Conservation (phyloP, 2,797 vertebrate genomes). For the Poeciliopsis paucimaculata region DNA sequence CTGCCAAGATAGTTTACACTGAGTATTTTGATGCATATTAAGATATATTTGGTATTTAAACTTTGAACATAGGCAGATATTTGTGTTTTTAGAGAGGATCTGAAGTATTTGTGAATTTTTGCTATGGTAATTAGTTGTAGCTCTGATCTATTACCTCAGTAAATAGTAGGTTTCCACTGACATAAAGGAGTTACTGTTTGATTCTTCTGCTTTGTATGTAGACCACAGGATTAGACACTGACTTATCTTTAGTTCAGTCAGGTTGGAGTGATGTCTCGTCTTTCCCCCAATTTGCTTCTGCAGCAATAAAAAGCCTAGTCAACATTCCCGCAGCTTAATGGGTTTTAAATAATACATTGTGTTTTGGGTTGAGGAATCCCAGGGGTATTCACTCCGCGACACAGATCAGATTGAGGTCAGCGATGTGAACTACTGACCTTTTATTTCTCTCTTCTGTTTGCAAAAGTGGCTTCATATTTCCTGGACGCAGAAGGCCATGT, state of each 20-base stretch:
- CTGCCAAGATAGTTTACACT: background rate
- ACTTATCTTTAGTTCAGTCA: background rate
- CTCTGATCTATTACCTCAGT: background rate
- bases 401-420: constrained; percentile 29
- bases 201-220: background rate
- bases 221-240: background rate
- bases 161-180: background rate
- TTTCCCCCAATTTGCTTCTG: background rate
- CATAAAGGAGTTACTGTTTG: background rate
- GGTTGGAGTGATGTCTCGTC: background rate
- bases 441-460: constrained; percentile 11
- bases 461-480: constrained; percentile 25
- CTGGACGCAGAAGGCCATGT: background rate
- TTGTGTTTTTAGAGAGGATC: background rate
- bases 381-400: background rate
- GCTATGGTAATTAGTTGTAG: too few species aligned
- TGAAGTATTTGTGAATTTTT: background rate
- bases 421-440: constrained; percentile 47
- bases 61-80: background rate
- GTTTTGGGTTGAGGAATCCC: constrained; percentile 11
- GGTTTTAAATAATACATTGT: constrained; percentile 34
- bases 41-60: background rate
- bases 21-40: background rate
- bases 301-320: background rate
- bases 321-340: constrained; percentile 10